These are phyloP conservation scores for Halictus quadricinctus DNA, from an alignment of 2,888 invertebrate genomes.

Conservation along the genomic window DNA sequence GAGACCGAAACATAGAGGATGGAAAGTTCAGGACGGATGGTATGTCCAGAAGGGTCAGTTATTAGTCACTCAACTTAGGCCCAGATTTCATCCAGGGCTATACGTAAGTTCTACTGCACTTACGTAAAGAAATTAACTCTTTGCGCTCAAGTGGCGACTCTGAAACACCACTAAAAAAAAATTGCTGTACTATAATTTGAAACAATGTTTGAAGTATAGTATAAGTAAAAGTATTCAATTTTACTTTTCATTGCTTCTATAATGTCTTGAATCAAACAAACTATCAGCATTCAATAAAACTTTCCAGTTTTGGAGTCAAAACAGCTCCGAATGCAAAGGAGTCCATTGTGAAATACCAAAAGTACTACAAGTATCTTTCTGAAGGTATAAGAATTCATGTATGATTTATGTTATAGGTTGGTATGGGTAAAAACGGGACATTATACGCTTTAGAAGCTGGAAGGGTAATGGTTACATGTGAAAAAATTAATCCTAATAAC, in stretches of 20 bases:
- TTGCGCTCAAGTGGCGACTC: no score
- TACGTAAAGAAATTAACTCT: background rate
- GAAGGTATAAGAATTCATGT: background rate
- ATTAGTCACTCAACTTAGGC: conserved; percentile 87
- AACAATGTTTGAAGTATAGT: no score
- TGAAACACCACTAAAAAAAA: no score
- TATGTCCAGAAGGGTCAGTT: conserved; percentile 87
- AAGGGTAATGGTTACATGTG: conserved; percentile 91
- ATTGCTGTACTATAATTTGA: no score
- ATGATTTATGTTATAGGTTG: conserved; percentile 86
- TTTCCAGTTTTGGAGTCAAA: no score
- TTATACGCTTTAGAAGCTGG: conserved; percentile 92
- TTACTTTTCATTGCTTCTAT: no score
- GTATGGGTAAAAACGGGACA: conserved; percentile 90
- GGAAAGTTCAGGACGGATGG: conserved; percentile 89
- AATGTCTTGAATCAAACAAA: no score
- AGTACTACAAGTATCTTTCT: conserved; percentile 1
- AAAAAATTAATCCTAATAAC: conserved; percentile 91
- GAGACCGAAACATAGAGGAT: conserved; percentile 90
- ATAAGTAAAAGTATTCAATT: no score
- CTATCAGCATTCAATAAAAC: no score
- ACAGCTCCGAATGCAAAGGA: no score
- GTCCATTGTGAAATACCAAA: background rate
- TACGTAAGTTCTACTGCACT: conserved; percentile 84
- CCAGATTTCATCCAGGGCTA: conserved; percentile 91